phyloP scores from a whole-genome alignment of 2,113 vertebrate genomes.

The Probosciger aterrimus region DNA sequence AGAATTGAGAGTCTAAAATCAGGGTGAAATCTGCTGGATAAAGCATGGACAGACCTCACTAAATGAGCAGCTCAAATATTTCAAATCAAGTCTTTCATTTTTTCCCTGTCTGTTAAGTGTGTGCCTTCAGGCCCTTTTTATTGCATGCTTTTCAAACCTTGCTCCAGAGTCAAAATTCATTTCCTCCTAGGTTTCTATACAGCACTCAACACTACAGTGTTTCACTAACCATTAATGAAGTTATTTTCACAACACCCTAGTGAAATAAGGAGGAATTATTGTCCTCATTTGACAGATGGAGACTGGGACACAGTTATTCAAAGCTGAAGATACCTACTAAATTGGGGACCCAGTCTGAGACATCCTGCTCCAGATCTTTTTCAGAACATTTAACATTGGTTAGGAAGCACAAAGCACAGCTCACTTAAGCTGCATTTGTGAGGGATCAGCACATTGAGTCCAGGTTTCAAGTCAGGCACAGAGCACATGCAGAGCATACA shows the following conservation, averaged over 20 bases:
- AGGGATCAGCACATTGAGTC: background rate
- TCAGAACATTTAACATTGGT: background rate
- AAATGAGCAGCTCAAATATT: background rate
- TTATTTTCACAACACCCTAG: constrained; percentile 6
- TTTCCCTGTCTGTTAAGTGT: background rate
- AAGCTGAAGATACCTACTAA: background rate
- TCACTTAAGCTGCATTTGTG: background rate
- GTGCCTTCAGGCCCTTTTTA: constrained; percentile 15
- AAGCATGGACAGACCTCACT: background rate
- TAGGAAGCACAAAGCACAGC: background rate
- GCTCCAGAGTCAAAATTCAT: constrained; percentile 38
- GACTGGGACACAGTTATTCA: background rate
- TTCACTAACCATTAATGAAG: constrained; percentile 45
- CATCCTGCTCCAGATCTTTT: background rate
- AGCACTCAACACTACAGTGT: background rate
- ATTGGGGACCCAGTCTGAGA: background rate
- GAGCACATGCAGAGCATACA: background rate
- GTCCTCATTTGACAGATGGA: constrained; percentile 15
- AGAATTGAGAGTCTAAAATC: background rate
- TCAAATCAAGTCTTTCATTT: background rate
- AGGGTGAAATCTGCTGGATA: background rate
- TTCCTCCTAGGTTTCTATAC: constrained; percentile 16
- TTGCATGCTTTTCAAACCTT: constrained; percentile 28
- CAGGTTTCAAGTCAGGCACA: rapidly evolving
- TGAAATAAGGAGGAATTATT: constrained; percentile 20